Conservation (phyloP, 2,113 vertebrate genomes). For the Scomber japonicus region DNA sequence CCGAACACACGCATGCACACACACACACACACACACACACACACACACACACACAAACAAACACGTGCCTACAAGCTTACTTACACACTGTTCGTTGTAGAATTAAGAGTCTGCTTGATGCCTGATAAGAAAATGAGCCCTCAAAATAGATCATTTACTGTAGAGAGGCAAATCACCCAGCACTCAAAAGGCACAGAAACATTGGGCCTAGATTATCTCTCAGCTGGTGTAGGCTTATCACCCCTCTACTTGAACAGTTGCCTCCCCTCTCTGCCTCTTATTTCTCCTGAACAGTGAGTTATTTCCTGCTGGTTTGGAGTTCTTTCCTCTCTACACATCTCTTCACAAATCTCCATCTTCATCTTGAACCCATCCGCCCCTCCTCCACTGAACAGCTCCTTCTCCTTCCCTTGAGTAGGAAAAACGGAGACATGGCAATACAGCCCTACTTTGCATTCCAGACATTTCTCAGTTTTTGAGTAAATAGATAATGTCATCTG, state of each 20-base stretch:
- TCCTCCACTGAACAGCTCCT: background rate
- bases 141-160: constrained; percentile 67
- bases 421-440: background rate
- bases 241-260: constrained; percentile 31
- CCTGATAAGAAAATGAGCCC: constrained; percentile 69
- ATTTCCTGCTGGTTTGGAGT: constrained; percentile 5
- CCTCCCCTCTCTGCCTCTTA: constrained; percentile 15
- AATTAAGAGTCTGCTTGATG: constrained; percentile 69
- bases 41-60: constrained; percentile 36
- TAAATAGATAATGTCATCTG: constrained; percentile 59
- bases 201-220: constrained; percentile 61
- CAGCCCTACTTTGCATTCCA: constrained; percentile 21
- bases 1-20: constrained; percentile 38
- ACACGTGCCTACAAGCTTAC: constrained; percentile 52
- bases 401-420: background rate
- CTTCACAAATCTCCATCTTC: constrained; percentile 23
- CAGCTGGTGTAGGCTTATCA: constrained; percentile 58
- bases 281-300: constrained; percentile 23
- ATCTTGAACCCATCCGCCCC: background rate
- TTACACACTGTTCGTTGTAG: constrained; percentile 58
- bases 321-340: background rate
- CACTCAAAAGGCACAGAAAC: constrained; percentile 48
- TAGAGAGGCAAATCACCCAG: constrained; percentile 55
- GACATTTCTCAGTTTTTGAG: constrained; percentile 34
- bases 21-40: constrained; percentile 41